Evolutionary conservation across 1,140 invertebrate species (phyloP), one percentile per base, ranked within the genome.

Genomic region (Ceratosolen fusciceps): DNA sequence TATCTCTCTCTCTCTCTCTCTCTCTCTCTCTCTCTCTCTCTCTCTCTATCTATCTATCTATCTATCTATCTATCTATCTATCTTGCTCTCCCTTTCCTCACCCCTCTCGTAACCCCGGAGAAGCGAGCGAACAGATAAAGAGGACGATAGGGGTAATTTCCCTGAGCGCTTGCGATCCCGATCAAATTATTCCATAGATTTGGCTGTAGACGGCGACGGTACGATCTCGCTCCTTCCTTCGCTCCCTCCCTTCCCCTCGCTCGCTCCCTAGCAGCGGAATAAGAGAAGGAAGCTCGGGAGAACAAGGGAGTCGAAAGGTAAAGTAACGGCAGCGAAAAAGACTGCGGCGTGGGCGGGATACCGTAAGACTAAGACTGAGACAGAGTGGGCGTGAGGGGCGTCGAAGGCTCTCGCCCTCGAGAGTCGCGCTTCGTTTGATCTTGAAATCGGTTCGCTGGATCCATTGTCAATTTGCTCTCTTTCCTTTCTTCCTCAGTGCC

Each of bases 371-470:
- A n/a, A 56, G 65, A 47, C 34, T 60, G 34, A 74, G 37, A 34
- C 37, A 24, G 70, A 26, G 29, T n/a, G 58, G 49, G 60, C 0
- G 49, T 58, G 68, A 52, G 39, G 86, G 85, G 85, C 85, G 84
- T 86, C 83, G 84, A 86, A 88, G 87, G 85, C 85, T 82, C 83
- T 81, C 74, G 84, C 88, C 83, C 60, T 31, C 34, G 31, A 37
- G 19, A 65, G 60, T 65, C 60, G 60, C 60, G 82, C 74, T 31
- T 83, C 89, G 89, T 90, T 90, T 90, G 89, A 90, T 90, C 88
- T 90, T 86, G 80, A 77, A 85, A 88, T 87, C 86, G 87, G 87
- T 88, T 89, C 87, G 87, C 83, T 87, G 88, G 85, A 78, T 86
- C 89, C 79, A 90, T 90, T 90, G 89, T 90, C 83, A 58, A 24